Conservation (phyloP, 2,888 invertebrate genomes). For the Drosophila nr. medialis region DNA sequence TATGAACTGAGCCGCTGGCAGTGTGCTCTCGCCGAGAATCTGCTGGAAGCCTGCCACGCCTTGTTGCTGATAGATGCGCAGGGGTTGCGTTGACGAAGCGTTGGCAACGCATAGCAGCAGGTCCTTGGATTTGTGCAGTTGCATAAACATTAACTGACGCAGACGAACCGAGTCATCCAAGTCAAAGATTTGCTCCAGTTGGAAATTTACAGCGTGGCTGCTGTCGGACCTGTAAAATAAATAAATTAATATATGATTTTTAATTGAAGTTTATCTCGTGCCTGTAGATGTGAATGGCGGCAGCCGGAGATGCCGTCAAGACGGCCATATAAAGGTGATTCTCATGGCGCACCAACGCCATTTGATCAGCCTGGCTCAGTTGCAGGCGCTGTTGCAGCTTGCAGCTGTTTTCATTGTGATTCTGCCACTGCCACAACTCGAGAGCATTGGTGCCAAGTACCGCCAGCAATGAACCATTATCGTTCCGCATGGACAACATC, state of each 20-base stretch:
- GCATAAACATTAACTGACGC: conserved; percentile 82
- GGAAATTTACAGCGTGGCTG: conserved; percentile 62
- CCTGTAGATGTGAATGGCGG: conserved; percentile 80
- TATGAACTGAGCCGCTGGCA: conserved; percentile 54
- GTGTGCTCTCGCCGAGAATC: conserved; percentile 70
- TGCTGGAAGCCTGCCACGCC: conserved; percentile 84
- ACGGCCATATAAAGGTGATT: conserved; percentile 71
- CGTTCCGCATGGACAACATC: conserved; percentile 39
- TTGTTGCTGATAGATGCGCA: conserved; percentile 84
- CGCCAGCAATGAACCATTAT: conserved; percentile 19
- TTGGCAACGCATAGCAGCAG: conserved; percentile 84
- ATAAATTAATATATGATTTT: not conserved
- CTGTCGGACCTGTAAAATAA: conserved; percentile 37
- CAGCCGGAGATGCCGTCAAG: conserved; percentile 40
- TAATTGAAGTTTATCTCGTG: conserved; percentile 21
- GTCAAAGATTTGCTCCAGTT: conserved; percentile 83
- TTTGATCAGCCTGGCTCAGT: conserved; percentile 61
- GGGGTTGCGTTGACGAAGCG: conserved; percentile 81
- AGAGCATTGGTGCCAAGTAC: conserved; percentile 41
- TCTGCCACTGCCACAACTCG: conserved; percentile 62
- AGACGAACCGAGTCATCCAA: conserved; percentile 62
- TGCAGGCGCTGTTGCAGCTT: conserved; percentile 37
- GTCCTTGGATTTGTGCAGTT: conserved; percentile 84
- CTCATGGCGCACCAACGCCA: conserved; percentile 51
- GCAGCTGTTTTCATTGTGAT: conserved; percentile 28